Base-by-base conservation (phyloP, 2,113 vertebrate species). In the Chionodraco myersi region DNA sequence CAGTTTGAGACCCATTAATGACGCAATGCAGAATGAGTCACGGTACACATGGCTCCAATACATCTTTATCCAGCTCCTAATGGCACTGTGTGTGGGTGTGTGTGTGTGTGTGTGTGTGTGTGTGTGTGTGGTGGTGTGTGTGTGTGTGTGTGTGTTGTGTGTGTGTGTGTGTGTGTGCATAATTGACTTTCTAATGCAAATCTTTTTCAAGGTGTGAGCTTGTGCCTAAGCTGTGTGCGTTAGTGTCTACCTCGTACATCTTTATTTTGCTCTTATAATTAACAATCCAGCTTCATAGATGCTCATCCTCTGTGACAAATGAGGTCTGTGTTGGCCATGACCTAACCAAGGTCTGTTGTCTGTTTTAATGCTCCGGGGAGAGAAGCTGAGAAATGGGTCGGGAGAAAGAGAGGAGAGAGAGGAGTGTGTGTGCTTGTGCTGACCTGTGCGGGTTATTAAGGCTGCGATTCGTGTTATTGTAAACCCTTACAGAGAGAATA, bases 241-340 rank as follows among this genome's bases (percentile, higher is more conserved):
- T 36, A 36, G 67, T 69, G 36, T 75, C 58, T 70, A 77, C 59
- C 90, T 88, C 88, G 67, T 88, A 83, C 52, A 36, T 93, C 92
- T 92, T 89, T 86, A 89, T 89, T 89, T 85, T 72, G 76, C 57
- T 52, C 80, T 66, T 75, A 86, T 92, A 92, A 92, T 93, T 92
- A 93, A 90, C 81, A 85, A 82, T 74, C 73, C 77, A n/a, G 80
- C 61, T 84, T 86, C 80, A 84, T 84, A 80, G 77, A 86, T 72
- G 83, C 65, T 91, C 90, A 89, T 87, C 87, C 88, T 82, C 83
- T 82, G 90, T 91, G 90, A 93, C 91, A 91, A 94, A 94, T 91
- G 91, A 92, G 92, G 89, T 87, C 86, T 67, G 57, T 91, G 92
- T 90, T 82, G 79, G 86, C 87, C 86, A 56, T 80, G 93, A 94